Evolutionary conservation across 2,113 vertebrate species (phyloP).

Genomic region (Cavia aperea): DNA sequence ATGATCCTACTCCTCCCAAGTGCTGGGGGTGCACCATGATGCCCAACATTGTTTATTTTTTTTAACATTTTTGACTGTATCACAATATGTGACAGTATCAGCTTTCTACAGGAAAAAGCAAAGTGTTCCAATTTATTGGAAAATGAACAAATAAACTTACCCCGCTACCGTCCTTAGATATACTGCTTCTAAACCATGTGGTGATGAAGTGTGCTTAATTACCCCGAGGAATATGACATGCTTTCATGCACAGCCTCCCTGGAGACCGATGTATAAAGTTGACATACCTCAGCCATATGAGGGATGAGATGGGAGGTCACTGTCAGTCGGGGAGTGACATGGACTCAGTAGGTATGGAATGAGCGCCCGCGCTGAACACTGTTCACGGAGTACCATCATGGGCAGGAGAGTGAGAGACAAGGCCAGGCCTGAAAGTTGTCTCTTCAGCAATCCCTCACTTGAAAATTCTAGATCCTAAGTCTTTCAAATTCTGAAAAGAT

Average conservation of each 20-base stretch:
- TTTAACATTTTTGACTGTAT: background rate
- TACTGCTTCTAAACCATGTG: background rate
- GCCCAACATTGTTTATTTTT: background rate
- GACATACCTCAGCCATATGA: background rate
- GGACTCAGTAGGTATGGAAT: background rate
- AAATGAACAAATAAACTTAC: background rate
- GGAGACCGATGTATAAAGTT: background rate
- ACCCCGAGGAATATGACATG: background rate
- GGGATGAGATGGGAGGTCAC: background rate
- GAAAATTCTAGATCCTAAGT: background rate
- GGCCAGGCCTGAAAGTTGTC: background rate
- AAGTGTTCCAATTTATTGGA: background rate
- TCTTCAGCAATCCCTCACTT: background rate
- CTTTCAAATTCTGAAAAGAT: background rate
- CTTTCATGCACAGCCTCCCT: background rate
- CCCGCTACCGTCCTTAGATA: background rate
- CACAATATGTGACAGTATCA: background rate
- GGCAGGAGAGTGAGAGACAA: background rate
- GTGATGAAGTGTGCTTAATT: background rate
- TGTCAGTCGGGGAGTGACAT: background rate
- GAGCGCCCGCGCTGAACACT: background rate
- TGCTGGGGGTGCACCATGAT: too few relatives aligned
- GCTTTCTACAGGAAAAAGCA: background rate
- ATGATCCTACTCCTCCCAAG: too few relatives aligned
- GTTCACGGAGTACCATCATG: background rate